These are phyloP conservation scores for Cartodere bifasciata DNA, from an alignment of 2,888 invertebrate genomes.

Conservation along the genomic window DNA sequence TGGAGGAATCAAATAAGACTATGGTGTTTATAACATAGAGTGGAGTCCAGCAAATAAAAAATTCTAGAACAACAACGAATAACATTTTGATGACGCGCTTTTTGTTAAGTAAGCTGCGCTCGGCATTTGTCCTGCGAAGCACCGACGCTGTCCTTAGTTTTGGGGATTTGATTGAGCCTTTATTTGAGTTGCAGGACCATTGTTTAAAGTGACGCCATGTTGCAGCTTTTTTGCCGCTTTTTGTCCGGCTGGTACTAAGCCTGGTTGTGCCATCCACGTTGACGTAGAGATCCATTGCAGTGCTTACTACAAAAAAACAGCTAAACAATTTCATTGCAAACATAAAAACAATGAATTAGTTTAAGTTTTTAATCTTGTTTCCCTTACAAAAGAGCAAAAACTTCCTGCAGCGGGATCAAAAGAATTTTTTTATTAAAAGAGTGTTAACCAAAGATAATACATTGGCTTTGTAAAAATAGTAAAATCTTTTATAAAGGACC, in stretches of 20 bases:
- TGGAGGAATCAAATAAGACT: slow-evolving; percentile 38
- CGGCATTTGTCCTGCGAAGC: slow-evolving; percentile 35
- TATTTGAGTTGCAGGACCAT: slow-evolving; percentile 26
- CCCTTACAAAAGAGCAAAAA: too few relatives aligned
- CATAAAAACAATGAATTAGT: too few relatives aligned
- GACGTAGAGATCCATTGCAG: slow-evolving; percentile 34
- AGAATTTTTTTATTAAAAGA: too few relatives aligned
- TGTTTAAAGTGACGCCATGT: slow-evolving; percentile 26
- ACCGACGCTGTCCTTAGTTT: slow-evolving; percentile 11
- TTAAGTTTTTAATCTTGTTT: too few relatives aligned
- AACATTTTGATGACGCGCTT: slow-evolving; percentile 49
- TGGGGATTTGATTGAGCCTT: slow-evolving; percentile 13
- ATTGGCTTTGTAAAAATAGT: too few relatives aligned
- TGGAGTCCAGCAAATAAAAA: slow-evolving; percentile 60
- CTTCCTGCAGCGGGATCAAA: too few relatives aligned
- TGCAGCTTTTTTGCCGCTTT: slow-evolving; percentile 25
- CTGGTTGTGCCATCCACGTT: slow-evolving; percentile 33
- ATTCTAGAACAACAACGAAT: slow-evolving; percentile 53
- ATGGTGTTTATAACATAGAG: slow-evolving; percentile 46
- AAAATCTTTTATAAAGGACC: too few relatives aligned
- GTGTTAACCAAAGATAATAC: too few relatives aligned
- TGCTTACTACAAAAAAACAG: slow-evolving; percentile 26
- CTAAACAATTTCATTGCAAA: too few relatives aligned
- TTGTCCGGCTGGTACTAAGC: slow-evolving; percentile 27
- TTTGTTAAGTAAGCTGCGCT: slow-evolving; percentile 37